Evolutionary conservation across 2,797 vertebrate genomes (phyloP).

Genomic region (Centropyge bicolor): DNA sequence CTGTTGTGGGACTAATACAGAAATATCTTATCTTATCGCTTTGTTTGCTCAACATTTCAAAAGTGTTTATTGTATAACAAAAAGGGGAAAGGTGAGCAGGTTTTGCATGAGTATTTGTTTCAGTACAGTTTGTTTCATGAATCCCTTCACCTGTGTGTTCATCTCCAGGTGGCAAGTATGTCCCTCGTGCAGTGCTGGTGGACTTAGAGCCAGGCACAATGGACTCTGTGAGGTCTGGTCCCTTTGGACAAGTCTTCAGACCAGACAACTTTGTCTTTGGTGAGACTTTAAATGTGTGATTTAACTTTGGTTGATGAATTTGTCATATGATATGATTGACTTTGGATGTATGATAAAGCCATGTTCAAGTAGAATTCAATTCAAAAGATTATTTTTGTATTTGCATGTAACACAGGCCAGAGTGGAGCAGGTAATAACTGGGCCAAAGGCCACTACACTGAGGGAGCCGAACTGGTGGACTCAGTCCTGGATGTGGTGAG

Average conservation of each 20-base stretch:
- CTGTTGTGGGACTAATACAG: too few species aligned
- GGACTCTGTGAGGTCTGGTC: slow-evolving; percentile 78
- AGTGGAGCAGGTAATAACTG: slow-evolving; percentile 95
- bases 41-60: neutral
- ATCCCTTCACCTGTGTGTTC: neutral
- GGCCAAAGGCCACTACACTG: slow-evolving; percentile 95
- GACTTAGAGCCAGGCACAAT: slow-evolving; percentile 79
- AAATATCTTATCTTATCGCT: neutral
- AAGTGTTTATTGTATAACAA: neutral
- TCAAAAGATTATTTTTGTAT: slow-evolving; percentile 1
- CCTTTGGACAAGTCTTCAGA: slow-evolving; percentile 74
- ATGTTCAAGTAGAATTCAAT: neutral
- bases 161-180: slow-evolving; percentile 75
- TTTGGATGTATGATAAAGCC: neutral
- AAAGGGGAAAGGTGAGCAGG: neutral
- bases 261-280: slow-evolving; percentile 82
- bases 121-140: neutral
- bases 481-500: slow-evolving; percentile 94
- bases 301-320: neutral
- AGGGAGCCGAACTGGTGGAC: slow-evolving; percentile 92
- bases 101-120: neutral
- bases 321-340: too few species aligned
- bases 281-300: slow-evolving; percentile 42
- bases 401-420: slow-evolving; percentile 84
- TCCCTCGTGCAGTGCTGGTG: slow-evolving; percentile 77